Evolutionary conservation across 2,113 vertebrate genomes (phyloP), one percentile per base, ranked within the genome.

Genomic region (Pterocles burchelli): DNA sequence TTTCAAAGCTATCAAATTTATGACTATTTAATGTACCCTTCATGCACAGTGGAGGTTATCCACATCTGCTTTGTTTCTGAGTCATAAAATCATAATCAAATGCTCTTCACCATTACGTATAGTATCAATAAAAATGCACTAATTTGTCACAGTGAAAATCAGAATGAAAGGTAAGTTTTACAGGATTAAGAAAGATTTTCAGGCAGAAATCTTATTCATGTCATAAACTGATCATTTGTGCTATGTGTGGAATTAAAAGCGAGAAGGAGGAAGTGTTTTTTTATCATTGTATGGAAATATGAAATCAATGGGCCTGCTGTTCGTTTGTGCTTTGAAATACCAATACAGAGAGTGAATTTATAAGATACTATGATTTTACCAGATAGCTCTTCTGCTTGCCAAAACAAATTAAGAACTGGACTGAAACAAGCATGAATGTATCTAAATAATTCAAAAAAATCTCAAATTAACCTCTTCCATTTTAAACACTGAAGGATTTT

Each of bases 51-150:
- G 88, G 85, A 78, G 84, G 86, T 95, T 84, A 91, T 95, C 48
- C 85, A 93, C 71, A 89, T 85, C 94, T 76, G 93, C 58, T 94
- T 87, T 89, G 77, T 90, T 93, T 95, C 94, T 92, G 80, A 72
- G 65, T 84, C 78, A 92, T 94, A 85, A 96, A 93, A 92, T 80
- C 18, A 25, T 86, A 87, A 68, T 46, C 57, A 86, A 82, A 94
- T 57, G 34, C 48, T 76, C 45, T 86, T 90, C 41, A 10, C 38
- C 71, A 93, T 94, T 91, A 85, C 72, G 85, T 59, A 59, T 61
- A 85, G 45, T 16, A 85, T 77, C 85, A 85, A 95, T 91, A 89
- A 95, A 96, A 96, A 62, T 26, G 78, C 41, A 54, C n/a, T 95
- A 90, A 92, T 91, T 95, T 88, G 36, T 94, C 63, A 85, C 58